Percentiles rank a stretch among this genome's conserved stretches.
Evolutionary conservation across 2,113 vertebrate genomes (phyloP).

Genomic region (Hippocampus mohnikei): DNA sequence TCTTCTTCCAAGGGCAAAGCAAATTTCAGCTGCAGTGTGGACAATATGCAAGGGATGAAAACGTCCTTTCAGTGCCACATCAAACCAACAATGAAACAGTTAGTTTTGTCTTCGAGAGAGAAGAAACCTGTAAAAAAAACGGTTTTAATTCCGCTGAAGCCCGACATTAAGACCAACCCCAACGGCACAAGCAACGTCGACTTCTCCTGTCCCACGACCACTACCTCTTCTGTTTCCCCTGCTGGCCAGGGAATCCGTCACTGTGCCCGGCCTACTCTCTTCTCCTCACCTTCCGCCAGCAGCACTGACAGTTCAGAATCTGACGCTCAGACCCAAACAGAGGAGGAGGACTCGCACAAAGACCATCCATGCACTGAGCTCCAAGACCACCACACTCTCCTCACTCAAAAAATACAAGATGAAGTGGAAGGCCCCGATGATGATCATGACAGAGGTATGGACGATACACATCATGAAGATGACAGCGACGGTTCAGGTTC

Average conservation of each 20-base stretch:
- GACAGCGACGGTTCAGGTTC: slow-evolving; percentile 79
- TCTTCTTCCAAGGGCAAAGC: slow-evolving; percentile 73
- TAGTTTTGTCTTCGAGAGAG: slow-evolving; percentile 65
- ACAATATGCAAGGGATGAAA: slow-evolving; percentile 53
- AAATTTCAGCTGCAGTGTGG: slow-evolving; percentile 62
- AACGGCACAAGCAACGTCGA: slow-evolving; percentile 64
- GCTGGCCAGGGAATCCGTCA: slow-evolving; percentile 53
- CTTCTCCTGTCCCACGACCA: slow-evolving; percentile 56
- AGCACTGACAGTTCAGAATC: slow-evolving; percentile 75
- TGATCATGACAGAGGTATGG: slow-evolving; percentile 61
- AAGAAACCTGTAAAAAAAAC: slow-evolving; percentile 79
- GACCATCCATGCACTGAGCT: slow-evolving; percentile 37
- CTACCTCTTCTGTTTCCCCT: slow-evolving; percentile 56
- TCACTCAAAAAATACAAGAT: slow-evolving; percentile 53
- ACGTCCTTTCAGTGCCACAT: slow-evolving; percentile 55
- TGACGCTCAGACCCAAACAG: slow-evolving; percentile 61
- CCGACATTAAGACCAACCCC: slow-evolving; percentile 77
- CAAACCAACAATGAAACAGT: slow-evolving; percentile 69
- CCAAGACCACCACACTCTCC: slow-evolving; percentile 45
- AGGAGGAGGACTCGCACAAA: slow-evolving; percentile 52
- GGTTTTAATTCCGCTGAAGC: slow-evolving; percentile 65
- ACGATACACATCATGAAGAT: slow-evolving; percentile 85
- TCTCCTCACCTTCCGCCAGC: slow-evolving; percentile 69
- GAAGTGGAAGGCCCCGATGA: slow-evolving; percentile 64
- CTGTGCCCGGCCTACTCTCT: slow-evolving; percentile 56